phyloP scores from a whole-genome alignment of 2,888 invertebrate genomes.

The Helobdella robusta region DNA sequence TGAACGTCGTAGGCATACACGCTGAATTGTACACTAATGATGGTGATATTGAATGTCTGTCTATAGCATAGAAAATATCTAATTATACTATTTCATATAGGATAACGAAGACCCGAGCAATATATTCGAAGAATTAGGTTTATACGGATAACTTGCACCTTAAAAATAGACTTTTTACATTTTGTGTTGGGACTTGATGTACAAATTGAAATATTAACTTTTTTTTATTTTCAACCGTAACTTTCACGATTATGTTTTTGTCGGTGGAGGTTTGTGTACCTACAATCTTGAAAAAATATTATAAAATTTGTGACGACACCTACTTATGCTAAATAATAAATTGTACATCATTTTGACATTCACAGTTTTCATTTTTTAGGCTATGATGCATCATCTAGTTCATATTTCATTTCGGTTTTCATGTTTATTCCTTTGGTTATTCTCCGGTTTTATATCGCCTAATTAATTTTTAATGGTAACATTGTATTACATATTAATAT shows the following conservation, averaged over 20 bases:
- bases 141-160: slow-evolving; percentile 25
- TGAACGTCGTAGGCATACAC: no score
- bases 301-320: no score
- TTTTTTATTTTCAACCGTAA: not conserved
- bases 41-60: not conserved
- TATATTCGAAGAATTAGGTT: slow-evolving; percentile 29
- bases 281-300: no score
- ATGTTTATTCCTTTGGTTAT: not conserved
- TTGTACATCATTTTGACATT: not conserved
- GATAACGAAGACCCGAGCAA: slow-evolving; percentile 29
- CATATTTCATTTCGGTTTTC: not conserved
- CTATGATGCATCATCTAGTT: not conserved
- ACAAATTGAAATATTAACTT: not conserved
- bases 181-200: no score
- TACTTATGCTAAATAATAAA: not conserved
- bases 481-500: no score
- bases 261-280: not conserved
- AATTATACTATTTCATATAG: slow-evolving; percentile 19
- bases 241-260: not conserved
- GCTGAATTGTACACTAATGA: no score
- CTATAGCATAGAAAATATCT: not conserved
- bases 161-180: no score
- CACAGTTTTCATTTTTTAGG: not conserved
- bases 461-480: no score
- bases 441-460: no score